Conservation (phyloP, 2,888 invertebrate genomes). For the Drosophila paramelanica region DNA sequence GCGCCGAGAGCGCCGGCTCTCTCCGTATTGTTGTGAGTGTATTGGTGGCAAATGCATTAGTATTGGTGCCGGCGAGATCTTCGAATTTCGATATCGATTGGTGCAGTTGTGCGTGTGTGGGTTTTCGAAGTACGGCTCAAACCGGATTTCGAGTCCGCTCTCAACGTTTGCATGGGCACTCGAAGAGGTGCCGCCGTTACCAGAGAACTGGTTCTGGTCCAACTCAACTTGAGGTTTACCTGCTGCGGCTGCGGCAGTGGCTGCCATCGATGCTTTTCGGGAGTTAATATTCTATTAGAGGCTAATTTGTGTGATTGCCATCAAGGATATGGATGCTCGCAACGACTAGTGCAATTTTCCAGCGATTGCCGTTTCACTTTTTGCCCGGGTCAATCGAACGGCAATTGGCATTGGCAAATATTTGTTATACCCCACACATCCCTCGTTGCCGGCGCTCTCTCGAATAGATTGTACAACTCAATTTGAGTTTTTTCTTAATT, state of each 20-base stretch:
- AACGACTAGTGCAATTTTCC: slow-evolving; percentile 43
- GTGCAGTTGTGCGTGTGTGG: slow-evolving; percentile 18
- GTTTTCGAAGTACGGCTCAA: slow-evolving; percentile 58
- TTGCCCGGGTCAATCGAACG: slow-evolving; percentile 40
- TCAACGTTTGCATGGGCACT: slow-evolving; percentile 23
- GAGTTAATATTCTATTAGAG: slow-evolving; percentile 84
- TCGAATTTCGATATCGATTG: slow-evolving; percentile 62
- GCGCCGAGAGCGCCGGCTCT: slow-evolving; percentile 34
- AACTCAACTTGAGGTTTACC: slow-evolving; percentile 59
- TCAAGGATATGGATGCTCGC: slow-evolving; percentile 73
- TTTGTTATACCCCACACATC: slow-evolving; percentile 1
- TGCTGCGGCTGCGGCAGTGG: slow-evolving; percentile 49
- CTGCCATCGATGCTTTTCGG: slow-evolving; percentile 68
- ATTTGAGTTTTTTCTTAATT: slow-evolving; percentile 43
- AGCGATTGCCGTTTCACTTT: slow-evolving; percentile 38
- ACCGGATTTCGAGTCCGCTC: slow-evolving; percentile 64
- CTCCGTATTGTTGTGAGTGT: slow-evolving; percentile 37
- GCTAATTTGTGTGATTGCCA: slow-evolving; percentile 83
- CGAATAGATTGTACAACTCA: slow-evolving; percentile 46
- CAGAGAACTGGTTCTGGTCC: slow-evolving; percentile 67
- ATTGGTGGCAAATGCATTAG: slow-evolving; percentile 54
- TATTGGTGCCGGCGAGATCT: slow-evolving; percentile 68
- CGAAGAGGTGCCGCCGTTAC: slow-evolving; percentile 25
- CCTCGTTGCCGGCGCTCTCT: slow-evolving; percentile 5
- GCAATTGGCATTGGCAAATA: slow-evolving; percentile 31